These are phyloP conservation scores for Sebastes hopkinsi DNA, from an alignment of 2,797 vertebrate genomes.

Conservation along the genomic window DNA sequence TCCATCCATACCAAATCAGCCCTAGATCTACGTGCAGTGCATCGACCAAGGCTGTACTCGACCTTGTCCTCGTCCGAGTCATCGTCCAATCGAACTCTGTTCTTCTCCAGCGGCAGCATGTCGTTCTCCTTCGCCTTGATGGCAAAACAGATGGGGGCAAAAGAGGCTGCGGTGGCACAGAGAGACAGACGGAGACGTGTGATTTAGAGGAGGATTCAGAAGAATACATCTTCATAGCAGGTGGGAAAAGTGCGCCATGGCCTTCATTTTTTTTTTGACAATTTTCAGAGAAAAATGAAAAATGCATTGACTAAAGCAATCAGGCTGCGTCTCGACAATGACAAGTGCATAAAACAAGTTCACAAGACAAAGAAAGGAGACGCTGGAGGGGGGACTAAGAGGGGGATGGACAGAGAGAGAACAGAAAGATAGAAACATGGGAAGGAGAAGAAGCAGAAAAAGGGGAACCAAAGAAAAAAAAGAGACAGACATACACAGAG, in stretches of 20 bases:
- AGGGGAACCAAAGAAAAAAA: not conserved
- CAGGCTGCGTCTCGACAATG: not conserved
- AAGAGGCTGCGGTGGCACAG: constrained; percentile 83
- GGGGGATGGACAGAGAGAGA: not conserved
- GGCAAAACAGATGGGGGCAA: constrained; percentile 98
- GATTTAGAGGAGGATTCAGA: not conserved
- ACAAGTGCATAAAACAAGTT: not conserved
- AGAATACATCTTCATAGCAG: not conserved
- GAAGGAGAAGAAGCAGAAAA: not conserved
- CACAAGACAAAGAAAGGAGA: not conserved
- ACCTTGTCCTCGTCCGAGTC: constrained; percentile 95
- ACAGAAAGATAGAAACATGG: not conserved
- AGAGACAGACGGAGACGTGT: not conserved
- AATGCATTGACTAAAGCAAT: not conserved
- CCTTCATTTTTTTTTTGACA: not conserved
- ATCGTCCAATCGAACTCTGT: constrained; percentile 93
- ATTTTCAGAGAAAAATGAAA: not conserved
- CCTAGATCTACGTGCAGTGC: not conserved
- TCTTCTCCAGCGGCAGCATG: constrained; percentile 95
- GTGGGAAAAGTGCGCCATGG: not conserved
- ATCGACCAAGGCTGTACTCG: not conserved
- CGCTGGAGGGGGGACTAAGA: not conserved
- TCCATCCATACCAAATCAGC: not conserved
- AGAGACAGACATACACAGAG: not conserved
- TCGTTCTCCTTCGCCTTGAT: constrained; percentile 97